A percentile compares a stretch with the other conserved stretches of the same genome.
Conservation (phyloP, 2,113 vertebrate species). For the Crotophaga sulcirostris region DNA sequence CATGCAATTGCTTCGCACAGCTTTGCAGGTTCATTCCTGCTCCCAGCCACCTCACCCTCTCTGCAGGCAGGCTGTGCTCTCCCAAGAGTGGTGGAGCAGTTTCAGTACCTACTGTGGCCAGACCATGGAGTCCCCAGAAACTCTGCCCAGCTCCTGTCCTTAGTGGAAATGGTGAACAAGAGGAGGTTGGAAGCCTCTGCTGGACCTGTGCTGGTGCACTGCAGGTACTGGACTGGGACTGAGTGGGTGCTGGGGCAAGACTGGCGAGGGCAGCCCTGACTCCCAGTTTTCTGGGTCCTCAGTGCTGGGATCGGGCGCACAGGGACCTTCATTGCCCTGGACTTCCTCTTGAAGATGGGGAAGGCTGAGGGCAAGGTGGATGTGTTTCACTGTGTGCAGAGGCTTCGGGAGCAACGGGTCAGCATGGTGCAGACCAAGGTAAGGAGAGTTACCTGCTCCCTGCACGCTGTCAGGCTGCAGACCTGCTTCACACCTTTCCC, state of each 20-base stretch:
- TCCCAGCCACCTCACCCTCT: neutral
- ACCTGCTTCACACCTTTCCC: neutral
- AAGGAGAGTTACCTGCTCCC: neutral
- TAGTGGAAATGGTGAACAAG: constrained; percentile 53
- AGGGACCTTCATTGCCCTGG: constrained; percentile 66
- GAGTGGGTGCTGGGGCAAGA: no score
- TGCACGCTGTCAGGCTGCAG: neutral
- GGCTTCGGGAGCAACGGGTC: constrained; percentile 47
- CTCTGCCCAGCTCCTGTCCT: constrained; percentile 29
- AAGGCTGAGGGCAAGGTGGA: constrained; percentile 55
- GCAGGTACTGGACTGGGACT: constrained; percentile 33
- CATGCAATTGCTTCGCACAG: neutral
- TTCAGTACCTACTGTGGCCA: constrained; percentile 67
- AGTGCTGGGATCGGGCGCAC: constrained; percentile 71
- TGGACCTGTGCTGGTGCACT: constrained; percentile 62
- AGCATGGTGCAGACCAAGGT: constrained; percentile 74
- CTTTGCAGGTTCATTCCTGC: neutral
- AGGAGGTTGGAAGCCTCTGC: neutral
- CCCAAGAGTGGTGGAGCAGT: constrained; percentile 54
- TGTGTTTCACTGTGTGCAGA: constrained; percentile 54
- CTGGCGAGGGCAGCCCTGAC: neutral
- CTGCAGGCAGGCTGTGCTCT: constrained; percentile 37
- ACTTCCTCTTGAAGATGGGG: constrained; percentile 68
- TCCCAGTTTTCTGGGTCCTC: neutral
- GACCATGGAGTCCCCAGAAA: constrained; percentile 59